These are phyloP conservation scores for Lophius americanus DNA, from an alignment of 2,797 vertebrate species.

Conservation along the genomic window DNA sequence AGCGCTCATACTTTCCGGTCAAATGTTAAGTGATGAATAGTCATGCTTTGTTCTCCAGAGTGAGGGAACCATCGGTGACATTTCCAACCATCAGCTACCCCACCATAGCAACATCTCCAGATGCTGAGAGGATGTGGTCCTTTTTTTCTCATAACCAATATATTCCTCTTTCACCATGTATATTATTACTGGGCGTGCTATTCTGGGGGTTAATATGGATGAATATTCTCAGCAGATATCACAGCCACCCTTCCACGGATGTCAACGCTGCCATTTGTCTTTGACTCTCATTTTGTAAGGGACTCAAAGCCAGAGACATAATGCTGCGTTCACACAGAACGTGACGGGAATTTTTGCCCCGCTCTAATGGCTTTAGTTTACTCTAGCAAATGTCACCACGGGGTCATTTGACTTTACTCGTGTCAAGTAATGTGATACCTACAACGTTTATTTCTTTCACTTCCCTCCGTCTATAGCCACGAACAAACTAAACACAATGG, in stretches of 20 bases:
- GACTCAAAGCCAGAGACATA: too few relatives aligned
- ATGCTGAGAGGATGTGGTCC: slow-evolving; percentile 74
- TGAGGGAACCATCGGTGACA: slow-evolving; percentile 68
- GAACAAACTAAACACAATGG: too few relatives aligned
- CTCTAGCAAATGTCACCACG: too few relatives aligned
- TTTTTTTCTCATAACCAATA: slow-evolving; percentile 63
- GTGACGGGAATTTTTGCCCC: too few relatives aligned
- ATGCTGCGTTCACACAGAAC: too few relatives aligned
- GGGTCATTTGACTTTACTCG: too few relatives aligned
- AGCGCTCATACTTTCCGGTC: slow-evolving; percentile 55
- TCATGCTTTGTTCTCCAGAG: slow-evolving; percentile 70
- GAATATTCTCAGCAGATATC: slow-evolving; percentile 35
- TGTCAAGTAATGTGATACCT: too few relatives aligned
- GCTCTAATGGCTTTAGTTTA: too few relatives aligned
- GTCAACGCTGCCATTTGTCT: too few relatives aligned
- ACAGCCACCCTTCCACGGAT: background rate
- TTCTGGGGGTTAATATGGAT: slow-evolving; percentile 45
- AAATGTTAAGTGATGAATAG: slow-evolving; percentile 74
- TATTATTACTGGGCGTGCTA: slow-evolving; percentile 60
- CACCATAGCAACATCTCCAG: slow-evolving; percentile 67
- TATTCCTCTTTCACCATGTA: slow-evolving; percentile 60
- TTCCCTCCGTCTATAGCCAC: too few relatives aligned
- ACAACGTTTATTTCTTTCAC: too few relatives aligned
- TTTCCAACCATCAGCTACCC: slow-evolving; percentile 59
- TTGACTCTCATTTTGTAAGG: too few relatives aligned